Percentiles rank a stretch among this genome's conserved stretches.
Evolutionary conservation across 2,888 invertebrate genomes (phyloP).

Genomic region (Lasioglossum leucozonium): DNA sequence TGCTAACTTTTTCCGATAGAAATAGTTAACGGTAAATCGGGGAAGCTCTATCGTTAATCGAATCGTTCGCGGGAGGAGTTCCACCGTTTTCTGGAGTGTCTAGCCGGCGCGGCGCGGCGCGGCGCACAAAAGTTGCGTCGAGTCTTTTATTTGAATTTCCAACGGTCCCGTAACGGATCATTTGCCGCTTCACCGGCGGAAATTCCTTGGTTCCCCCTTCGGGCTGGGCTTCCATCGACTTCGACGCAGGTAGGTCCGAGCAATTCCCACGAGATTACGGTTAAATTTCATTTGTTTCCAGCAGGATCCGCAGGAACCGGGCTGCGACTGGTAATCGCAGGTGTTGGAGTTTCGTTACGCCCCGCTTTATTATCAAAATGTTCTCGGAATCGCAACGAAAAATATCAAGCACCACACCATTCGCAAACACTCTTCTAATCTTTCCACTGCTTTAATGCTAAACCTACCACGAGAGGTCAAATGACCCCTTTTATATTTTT

Average conservation of each 20-base stretch:
- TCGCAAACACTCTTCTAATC: too few relatives aligned
- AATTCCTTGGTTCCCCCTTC: slow-evolving; percentile 17
- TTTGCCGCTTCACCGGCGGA: slow-evolving; percentile 49
- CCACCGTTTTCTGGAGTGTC: background rate
- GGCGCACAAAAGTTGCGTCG: background rate
- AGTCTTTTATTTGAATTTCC: slow-evolving; percentile 12
- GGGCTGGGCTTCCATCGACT: slow-evolving; percentile 18
- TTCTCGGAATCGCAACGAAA: background rate
- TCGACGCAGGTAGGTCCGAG: slow-evolving; percentile 22
- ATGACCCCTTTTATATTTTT: too few relatives aligned
- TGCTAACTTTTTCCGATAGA: background rate
- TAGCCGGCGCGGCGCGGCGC: too few relatives aligned
- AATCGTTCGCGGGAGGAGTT: background rate
- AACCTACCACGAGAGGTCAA: too few relatives aligned
- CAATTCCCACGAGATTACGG: slow-evolving; percentile 45
- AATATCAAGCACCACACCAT: background rate
- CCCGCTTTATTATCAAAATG: background rate
- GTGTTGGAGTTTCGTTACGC: background rate
- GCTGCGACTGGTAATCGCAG: background rate
- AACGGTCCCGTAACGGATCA: slow-evolving; percentile 42
- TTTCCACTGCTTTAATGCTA: too few relatives aligned
- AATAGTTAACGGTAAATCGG: background rate
- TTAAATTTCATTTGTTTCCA: slow-evolving; percentile 52
- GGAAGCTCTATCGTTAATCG: background rate
- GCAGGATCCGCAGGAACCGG: background rate